Conservation (phyloP, 2,888 invertebrate species). For the Lacanobia oleracea region DNA sequence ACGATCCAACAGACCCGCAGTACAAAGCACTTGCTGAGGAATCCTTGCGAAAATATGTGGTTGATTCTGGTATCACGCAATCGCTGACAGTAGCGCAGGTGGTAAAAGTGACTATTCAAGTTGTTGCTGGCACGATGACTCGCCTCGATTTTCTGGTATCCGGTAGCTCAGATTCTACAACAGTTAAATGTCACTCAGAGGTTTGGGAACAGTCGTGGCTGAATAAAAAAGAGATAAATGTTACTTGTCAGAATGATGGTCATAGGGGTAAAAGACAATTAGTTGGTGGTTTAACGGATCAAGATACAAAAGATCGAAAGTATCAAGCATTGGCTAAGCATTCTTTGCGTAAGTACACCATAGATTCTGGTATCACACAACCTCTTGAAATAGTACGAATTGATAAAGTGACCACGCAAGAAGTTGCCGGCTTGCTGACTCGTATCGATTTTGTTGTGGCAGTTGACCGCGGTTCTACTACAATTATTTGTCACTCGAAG, state of each 20-base stretch:
- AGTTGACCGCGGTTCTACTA: neutral
- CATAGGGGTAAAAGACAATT: neutral
- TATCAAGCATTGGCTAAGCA: constrained; percentile 51
- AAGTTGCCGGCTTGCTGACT: constrained; percentile 66
- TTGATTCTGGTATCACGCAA: constrained; percentile 20
- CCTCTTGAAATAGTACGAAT: constrained; percentile 52
- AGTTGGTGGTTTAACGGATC: neutral
- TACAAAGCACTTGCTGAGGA: constrained; percentile 66
- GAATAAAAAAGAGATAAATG: constrained; percentile 51
- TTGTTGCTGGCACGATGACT: constrained; percentile 62
- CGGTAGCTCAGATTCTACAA: neutral
- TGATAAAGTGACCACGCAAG: constrained; percentile 64
- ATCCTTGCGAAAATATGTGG: constrained; percentile 65
- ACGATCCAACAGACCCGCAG: constrained; percentile 53
- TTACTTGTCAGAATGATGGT: constrained; percentile 45
- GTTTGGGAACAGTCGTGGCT: constrained; percentile 62
- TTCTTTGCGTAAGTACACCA: constrained; percentile 63
- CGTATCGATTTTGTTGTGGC: constrained; percentile 47
- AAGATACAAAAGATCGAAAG: neutral
- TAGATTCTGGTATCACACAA: constrained; percentile 32
- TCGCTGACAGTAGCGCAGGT: constrained; percentile 49
- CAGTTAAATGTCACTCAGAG: constrained; percentile 47
- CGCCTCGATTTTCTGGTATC: constrained; percentile 58
- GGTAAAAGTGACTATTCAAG: constrained; percentile 59
- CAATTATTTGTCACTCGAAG: constrained; percentile 16